These are phyloP conservation scores for Mya arenaria DNA, from an alignment of 1,140 invertebrate species.

Conservation along the genomic window DNA sequence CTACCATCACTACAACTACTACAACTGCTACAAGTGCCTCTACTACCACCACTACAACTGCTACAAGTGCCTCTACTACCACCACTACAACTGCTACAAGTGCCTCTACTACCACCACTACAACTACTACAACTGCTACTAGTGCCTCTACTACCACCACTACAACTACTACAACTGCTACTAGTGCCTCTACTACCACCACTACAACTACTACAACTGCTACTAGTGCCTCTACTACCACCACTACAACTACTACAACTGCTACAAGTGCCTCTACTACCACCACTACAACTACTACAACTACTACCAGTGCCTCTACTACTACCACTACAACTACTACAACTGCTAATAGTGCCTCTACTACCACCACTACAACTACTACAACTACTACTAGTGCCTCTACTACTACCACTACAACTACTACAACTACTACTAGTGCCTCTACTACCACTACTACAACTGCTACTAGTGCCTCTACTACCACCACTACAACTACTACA, in stretches of 20 bases:
- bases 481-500: not conserved
- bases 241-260: not conserved
- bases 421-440: not conserved
- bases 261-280: not conserved
- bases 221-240: not conserved
- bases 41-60: not conserved
- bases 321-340: not conserved
- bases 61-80: not conserved
- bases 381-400: not conserved
- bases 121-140: constrained; percentile 9
- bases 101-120: not conserved
- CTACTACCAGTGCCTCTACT: not conserved
- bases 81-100: constrained; percentile 5
- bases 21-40: not conserved
- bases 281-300: not conserved
- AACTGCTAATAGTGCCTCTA: not conserved
- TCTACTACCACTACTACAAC: not conserved
- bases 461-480: not conserved
- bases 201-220: constrained; percentile 4
- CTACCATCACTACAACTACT: not conserved
- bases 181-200: not conserved
- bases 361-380: not conserved
- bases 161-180: not conserved
- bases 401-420: not conserved
- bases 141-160: not conserved